These are phyloP conservation scores for Cuniculus paca DNA, from an alignment of 2,797 vertebrate species.

Conservation along the genomic window DNA sequence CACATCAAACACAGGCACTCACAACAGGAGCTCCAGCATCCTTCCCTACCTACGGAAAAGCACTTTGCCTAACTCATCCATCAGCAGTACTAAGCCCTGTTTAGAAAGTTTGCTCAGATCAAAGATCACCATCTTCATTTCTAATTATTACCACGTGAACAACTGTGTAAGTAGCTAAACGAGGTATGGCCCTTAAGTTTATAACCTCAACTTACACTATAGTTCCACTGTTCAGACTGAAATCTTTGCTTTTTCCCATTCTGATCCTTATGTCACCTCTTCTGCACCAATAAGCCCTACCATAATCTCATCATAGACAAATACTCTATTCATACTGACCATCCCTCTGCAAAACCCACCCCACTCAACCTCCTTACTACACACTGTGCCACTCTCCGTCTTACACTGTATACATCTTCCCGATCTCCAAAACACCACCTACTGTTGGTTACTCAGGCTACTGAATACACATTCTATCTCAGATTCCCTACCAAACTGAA, in stretches of 20 bases:
- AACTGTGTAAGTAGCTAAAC: background rate
- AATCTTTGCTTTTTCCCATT: background rate
- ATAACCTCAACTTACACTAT: background rate
- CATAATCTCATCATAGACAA: background rate
- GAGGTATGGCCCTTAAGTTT: background rate
- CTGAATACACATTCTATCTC: background rate
- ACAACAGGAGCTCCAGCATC: background rate
- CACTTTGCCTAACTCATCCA: background rate
- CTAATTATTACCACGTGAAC: background rate
- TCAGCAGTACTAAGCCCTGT: background rate
- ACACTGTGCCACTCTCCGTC: no score
- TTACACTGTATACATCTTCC: no score
- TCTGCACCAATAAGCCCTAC: background rate
- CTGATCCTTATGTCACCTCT: background rate
- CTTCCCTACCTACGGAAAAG: background rate
- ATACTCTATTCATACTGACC: background rate
- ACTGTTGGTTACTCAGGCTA: background rate
- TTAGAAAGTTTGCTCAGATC: background rate
- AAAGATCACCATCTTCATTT: conserved; percentile 20
- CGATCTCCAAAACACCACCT: background rate
- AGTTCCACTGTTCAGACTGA: background rate
- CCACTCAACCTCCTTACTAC: background rate
- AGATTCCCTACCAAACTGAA: background rate
- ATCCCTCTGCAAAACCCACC: rapidly evolving
- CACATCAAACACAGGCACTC: background rate